Conservation (phyloP, 2,888 invertebrate species). For the Lagria hirta region DNA sequence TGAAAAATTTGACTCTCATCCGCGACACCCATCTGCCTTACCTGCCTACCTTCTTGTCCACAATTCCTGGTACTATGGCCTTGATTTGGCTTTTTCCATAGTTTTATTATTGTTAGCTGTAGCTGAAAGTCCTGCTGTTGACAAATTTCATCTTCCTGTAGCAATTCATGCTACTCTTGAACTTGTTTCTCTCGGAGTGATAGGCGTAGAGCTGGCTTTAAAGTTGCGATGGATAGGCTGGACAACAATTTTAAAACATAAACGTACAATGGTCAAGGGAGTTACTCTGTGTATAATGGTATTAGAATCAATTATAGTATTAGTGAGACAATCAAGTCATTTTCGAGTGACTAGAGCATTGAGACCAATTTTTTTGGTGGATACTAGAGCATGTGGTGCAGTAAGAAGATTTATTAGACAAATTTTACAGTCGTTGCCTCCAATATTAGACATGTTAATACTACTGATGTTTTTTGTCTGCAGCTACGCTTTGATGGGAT, state of each 20-base stretch:
- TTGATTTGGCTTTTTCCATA: constrained; percentile 76
- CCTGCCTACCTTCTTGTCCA: constrained; percentile 87
- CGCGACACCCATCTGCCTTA: constrained; percentile 76
- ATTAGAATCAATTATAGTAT: constrained; percentile 75
- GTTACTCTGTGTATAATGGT: constrained; percentile 78
- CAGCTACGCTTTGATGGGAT: constrained; percentile 80
- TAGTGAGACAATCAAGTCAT: constrained; percentile 80
- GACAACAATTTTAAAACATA: constrained; percentile 79
- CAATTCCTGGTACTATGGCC: constrained; percentile 82
- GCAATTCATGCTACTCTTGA: constrained; percentile 82
- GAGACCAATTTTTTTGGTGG: constrained; percentile 85
- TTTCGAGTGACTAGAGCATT: constrained; percentile 84
- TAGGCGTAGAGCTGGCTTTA: constrained; percentile 75
- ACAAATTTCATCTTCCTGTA: constrained; percentile 71
- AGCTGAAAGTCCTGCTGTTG: constrained; percentile 79
- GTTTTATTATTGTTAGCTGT: constrained; percentile 74
- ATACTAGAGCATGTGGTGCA: constrained; percentile 81
- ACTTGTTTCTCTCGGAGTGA: constrained; percentile 71
- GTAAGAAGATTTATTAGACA: constrained; percentile 75
- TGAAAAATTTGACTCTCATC: constrained; percentile 88
- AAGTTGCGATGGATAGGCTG: constrained; percentile 86
- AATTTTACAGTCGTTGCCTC: constrained; percentile 81
- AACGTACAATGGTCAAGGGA: constrained; percentile 83
- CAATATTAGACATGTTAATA: constrained; percentile 85
- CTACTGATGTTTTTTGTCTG: constrained; percentile 82